phyloP scores from a whole-genome alignment of 64 coral and sea anemone genomes.

The Anthopleura sola region DNA sequence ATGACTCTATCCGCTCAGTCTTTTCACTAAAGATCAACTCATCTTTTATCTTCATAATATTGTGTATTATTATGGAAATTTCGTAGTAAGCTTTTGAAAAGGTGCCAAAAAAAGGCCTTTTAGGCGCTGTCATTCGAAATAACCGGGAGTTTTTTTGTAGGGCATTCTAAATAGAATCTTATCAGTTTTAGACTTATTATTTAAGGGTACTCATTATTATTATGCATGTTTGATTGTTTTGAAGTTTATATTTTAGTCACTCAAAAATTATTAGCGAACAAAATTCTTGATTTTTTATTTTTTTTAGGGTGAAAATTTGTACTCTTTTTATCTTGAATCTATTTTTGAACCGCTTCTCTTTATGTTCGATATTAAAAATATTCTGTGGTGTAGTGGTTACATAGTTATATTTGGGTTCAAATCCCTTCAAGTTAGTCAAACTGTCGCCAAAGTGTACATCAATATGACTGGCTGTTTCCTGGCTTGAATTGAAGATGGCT shows the following conservation, averaged over 20 bases:
- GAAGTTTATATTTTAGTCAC: no score
- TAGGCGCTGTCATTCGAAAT: not conserved
- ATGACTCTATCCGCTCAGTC: not conserved
- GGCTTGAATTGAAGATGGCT: not conserved
- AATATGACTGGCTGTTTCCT: not conserved
- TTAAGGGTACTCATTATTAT: no score
- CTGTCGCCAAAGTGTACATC: not conserved
- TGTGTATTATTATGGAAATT: not conserved
- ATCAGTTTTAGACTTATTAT: not conserved
- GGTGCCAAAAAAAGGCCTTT: no score
- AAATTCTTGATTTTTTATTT: not conserved
- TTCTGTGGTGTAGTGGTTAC: not conserved
- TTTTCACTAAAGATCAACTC: not conserved
- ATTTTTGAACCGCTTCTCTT: not conserved
- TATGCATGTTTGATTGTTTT: no score
- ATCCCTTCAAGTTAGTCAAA: not conserved
- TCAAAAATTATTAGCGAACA: no score
- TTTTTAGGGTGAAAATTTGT: not conserved
- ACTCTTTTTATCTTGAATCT: no score
- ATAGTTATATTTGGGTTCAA: not conserved
- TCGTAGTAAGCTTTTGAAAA: not conserved
- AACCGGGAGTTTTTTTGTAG: not conserved
- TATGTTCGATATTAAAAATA: not conserved
- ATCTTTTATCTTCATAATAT: not conserved
- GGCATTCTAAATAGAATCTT: not conserved